These are phyloP conservation scores for Thalassaphorura encarpata DNA, from an alignment of 1,140 invertebrate species.

Conservation along the genomic window DNA sequence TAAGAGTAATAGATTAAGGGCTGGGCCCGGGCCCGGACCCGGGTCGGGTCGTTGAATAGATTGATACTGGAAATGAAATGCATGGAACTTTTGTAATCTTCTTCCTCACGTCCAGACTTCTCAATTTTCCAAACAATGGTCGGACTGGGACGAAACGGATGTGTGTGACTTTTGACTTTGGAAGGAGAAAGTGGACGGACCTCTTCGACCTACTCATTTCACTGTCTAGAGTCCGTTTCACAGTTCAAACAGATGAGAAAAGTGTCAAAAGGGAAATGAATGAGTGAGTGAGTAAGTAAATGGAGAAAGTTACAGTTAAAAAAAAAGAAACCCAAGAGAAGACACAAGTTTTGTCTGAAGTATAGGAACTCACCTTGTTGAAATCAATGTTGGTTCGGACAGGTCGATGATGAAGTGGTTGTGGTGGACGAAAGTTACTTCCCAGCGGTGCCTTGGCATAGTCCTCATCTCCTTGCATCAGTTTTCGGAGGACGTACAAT, in stretches of 20 bases:
- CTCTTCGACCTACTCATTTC: too few relatives aligned
- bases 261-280: conserved; percentile 11
- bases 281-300: conserved; percentile 1
- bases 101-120: background rate
- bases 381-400: conserved; percentile 80
- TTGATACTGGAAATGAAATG: background rate
- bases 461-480: conserved; percentile 42
- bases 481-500: conserved; percentile 43
- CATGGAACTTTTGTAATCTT: background rate
- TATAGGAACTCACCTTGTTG: conserved; percentile 15
- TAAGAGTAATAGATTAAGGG: too few relatives aligned
- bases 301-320: background rate
- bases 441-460: conserved; percentile 80
- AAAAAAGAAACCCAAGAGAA: background rate
- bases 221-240: too few relatives aligned
- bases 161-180: background rate
- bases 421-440: conserved; percentile 85
- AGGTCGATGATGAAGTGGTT: conserved; percentile 78
- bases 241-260: conserved; percentile 13
- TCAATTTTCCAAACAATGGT: background rate
- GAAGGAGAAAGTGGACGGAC: background rate
- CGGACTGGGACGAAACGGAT: background rate
- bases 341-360: background rate
- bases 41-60: too few relatives aligned
- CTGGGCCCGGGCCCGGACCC: too few relatives aligned